phyloP scores from a whole-genome alignment of 2,888 invertebrate genomes.

The Taphrorychus bicolor region DNA sequence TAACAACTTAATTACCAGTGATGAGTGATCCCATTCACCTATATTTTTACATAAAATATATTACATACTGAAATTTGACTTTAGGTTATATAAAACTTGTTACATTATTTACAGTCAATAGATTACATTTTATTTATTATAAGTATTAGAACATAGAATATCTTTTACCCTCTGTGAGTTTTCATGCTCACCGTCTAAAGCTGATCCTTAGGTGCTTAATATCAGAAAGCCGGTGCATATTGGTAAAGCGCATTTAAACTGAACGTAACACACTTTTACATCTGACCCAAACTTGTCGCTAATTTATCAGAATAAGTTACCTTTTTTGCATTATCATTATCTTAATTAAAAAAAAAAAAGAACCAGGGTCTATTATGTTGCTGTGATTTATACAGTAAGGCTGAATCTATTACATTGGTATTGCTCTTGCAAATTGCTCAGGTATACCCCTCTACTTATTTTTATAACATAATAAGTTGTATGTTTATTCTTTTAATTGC shows the following conservation, averaged over 20 bases:
- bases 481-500: no score
- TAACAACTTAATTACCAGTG: no score
- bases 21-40: no score
- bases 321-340: slow-evolving; percentile 8
- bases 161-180: background rate
- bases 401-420: background rate
- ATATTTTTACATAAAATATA: no score
- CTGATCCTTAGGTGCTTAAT: background rate
- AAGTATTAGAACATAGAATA: no score
- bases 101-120: no score
- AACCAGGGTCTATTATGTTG: slow-evolving; percentile 8
- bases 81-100: no score
- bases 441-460: no score
- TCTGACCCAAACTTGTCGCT: slow-evolving; percentile 37
- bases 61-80: no score
- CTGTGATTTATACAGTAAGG: background rate
- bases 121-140: no score
- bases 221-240: background rate
- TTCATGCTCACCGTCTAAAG: background rate
- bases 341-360: slow-evolving; percentile 1
- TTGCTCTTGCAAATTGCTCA: no score
- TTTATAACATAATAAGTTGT: no score
- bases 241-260: background rate
- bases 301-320: slow-evolving; percentile 11
- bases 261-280: slow-evolving; percentile 38